Percentiles rank a stretch among this genome's conserved stretches.
Evolutionary conservation across 2,888 invertebrate genomes (phyloP).

Genomic region (Uropetala carovei): DNA sequence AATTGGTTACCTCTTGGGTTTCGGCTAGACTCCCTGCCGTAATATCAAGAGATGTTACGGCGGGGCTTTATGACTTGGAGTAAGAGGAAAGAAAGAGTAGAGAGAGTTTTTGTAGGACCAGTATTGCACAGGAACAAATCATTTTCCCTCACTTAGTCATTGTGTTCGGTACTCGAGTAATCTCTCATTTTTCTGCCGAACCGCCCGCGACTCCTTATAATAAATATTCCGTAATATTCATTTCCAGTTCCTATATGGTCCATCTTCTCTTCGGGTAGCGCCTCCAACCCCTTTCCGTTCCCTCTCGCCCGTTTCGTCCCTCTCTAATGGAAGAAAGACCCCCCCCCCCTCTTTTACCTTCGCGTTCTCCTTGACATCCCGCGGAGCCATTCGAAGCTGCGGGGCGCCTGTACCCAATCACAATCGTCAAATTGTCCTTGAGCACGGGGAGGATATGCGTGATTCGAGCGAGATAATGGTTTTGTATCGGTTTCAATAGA

Average conservation of each 20-base stretch:
- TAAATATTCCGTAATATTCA: too few species aligned
- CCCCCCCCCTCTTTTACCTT: not conserved
- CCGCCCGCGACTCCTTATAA: too few species aligned
- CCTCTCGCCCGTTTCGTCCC: not conserved
- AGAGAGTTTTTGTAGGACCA: too few species aligned
- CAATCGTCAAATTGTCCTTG: slow-evolving; percentile 33
- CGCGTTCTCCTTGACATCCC: not conserved
- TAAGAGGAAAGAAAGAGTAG: not conserved
- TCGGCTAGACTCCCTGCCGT: not conserved
- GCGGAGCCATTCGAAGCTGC: not conserved
- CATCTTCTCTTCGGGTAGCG: not conserved
- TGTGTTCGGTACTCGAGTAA: too few species aligned
- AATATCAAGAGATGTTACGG: not conserved
- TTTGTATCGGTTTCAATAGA: too few species aligned
- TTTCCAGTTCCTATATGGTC: not conserved
- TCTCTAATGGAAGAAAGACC: not conserved
- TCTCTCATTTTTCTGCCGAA: too few species aligned
- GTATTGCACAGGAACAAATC: too few species aligned
- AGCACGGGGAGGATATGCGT: not conserved
- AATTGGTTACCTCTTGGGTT: slow-evolving; percentile 4
- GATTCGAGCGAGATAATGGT: too few species aligned
- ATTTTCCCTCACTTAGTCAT: too few species aligned
- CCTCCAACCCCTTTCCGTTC: not conserved
- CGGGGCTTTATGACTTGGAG: not conserved
- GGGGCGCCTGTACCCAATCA: slow-evolving; percentile 33